Conservation (phyloP, 2,113 vertebrate species). For the Spilogale gracilis region DNA sequence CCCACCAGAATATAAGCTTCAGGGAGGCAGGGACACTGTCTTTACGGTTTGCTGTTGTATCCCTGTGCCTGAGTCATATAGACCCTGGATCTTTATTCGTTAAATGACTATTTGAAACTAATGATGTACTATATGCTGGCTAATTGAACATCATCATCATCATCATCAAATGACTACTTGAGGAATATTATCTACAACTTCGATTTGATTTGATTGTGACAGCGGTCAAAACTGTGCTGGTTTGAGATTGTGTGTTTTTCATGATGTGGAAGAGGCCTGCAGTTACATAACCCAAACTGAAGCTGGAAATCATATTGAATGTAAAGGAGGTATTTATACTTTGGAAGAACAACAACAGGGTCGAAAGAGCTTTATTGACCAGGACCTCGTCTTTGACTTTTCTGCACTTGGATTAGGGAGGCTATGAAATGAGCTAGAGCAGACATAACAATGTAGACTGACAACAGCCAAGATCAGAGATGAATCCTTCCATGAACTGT, state of each 20-base stretch:
- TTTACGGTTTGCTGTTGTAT: not conserved
- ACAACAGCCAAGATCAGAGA: not conserved
- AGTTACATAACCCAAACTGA: not conserved
- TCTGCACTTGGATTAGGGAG: not conserved
- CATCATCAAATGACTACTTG: not conserved
- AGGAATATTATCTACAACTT: not conserved
- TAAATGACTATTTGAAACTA: not conserved
- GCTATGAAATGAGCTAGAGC: not conserved
- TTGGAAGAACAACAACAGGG: not conserved
- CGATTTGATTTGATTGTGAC: not conserved
- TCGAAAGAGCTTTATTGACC: not conserved
- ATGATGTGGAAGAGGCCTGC: not conserved
- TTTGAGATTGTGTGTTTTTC: not conserved
- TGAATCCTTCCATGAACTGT: not conserved
- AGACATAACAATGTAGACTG: not conserved
- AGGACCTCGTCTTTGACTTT: not conserved
- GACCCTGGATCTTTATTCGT: not conserved
- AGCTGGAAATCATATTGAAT: not conserved
- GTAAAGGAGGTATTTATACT: conserved; percentile 8
- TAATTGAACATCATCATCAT: too few relatives aligned
- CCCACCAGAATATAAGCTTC: not conserved
- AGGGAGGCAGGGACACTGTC: not conserved
- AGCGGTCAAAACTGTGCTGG: not conserved
- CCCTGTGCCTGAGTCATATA: not conserved
- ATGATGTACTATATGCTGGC: too few relatives aligned